Base-by-base conservation (phyloP, 2,113 vertebrate genomes). In the Anolis carolinensis region DNA sequence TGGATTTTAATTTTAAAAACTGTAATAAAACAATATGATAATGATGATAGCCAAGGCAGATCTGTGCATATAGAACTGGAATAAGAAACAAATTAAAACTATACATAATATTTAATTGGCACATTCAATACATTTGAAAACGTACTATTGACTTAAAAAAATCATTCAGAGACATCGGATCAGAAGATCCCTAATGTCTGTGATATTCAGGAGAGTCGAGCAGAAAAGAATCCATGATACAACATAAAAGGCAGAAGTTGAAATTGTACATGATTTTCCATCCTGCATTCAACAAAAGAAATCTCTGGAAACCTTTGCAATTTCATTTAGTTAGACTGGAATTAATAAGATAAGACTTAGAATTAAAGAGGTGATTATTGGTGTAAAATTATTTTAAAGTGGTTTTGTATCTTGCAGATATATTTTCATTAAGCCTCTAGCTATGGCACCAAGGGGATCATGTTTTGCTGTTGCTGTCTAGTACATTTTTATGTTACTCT, bases 51-150 rank as follows among this genome's bases (percentile, higher is more conserved):
- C 87, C 90, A 95, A 89, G 92, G 94, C 92, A 94, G 89, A 87
- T 86, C 73, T 16, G 67, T 82, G 91, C 90, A 89, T 91, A 89
- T 89, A 88, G 93, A 93, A 90, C 90, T 89, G 89, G 94, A 96
- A 95, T 79, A 95, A 90, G 86, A 94, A 92, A 90, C 92, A 96
- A 94, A 95, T 96, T 93, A 95, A 95, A 93, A 71, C 91, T 94
- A 94, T 95, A 96, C 95, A 95, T 95, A 96, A 94, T 95, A 94
- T 91, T 95, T 96, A 95, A 94, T 95, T 94, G 93, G 90, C 82
- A 88, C 84, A 87, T 87, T 62, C 76, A 85, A 86, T 88, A 92
- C 86, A 87, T 67, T 86, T 88, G 94, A 92, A 93, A 94, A 95
- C 92, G 82, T 94, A 93, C 92, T 94, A 95, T 93, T 92, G 92